Conservation (phyloP, 2,113 vertebrate species). For the Engraulis encrasicolus region DNA sequence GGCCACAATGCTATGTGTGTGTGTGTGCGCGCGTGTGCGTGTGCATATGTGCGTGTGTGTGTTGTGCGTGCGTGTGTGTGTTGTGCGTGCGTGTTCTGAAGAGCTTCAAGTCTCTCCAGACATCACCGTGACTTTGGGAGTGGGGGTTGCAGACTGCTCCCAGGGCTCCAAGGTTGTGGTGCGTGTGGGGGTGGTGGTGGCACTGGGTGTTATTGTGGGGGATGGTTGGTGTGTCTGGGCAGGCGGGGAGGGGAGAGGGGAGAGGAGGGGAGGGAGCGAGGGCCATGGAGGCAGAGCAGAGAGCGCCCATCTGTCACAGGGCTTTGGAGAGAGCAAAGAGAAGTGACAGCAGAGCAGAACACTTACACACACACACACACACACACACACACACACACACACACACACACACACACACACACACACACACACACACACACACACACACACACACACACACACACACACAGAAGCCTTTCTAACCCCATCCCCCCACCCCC, state of each 20-base stretch:
- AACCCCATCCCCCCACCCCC: too few species aligned
- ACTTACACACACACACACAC: too few species aligned
- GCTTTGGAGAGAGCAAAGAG: conserved; percentile 38
- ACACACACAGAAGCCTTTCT: too few species aligned
- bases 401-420: too few species aligned
- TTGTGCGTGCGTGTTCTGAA: not conserved
- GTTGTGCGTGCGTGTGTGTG: not conserved
- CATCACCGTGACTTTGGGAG: not conserved
- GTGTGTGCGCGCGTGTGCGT: too few species aligned
- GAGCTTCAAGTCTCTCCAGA: not conserved
- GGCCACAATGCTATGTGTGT: not conserved
- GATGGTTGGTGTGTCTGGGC: not conserved
- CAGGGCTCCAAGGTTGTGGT: not conserved
- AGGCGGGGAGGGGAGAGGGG: too few species aligned
- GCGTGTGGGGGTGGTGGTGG: not conserved
- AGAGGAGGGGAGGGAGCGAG: too few species aligned
- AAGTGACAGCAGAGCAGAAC: conserved; percentile 24
- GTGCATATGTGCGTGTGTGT: too few species aligned
- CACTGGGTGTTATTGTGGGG: not conserved
- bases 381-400: too few species aligned
- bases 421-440: too few species aligned
- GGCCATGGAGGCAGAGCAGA: too few species aligned
- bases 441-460: too few species aligned
- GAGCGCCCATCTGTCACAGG: conserved; percentile 48
- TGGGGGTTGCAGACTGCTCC: not conserved